A percentile compares a stretch with the other conserved stretches of the same genome.
phyloP scores from a whole-genome alignment of 2,888 invertebrate genomes.

The Villa cingulata region DNA sequence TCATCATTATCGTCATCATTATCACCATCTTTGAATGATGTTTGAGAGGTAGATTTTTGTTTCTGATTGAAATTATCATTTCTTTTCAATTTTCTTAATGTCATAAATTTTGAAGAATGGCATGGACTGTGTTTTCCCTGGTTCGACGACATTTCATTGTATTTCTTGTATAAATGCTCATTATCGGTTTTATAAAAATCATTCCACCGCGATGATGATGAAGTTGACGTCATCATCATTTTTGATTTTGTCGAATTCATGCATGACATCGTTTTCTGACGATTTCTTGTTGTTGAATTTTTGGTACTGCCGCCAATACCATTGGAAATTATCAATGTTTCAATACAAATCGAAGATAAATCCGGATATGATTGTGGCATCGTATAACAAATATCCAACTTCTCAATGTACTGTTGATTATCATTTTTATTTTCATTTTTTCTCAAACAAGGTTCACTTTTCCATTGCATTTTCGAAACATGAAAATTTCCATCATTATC shows the following conservation, averaged over 20 bases:
- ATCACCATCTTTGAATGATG: too few species aligned
- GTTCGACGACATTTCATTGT: too few species aligned
- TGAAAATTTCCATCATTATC: background rate
- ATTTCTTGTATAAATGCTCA: constrained; percentile 14
- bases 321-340: background rate
- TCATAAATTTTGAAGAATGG: constrained; percentile 14
- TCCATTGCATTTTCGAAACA: background rate
- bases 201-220: background rate
- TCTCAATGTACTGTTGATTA: constrained; percentile 1
- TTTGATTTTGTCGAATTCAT: background rate
- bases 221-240: too few species aligned
- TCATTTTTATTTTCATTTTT: too few species aligned
- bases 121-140: constrained; percentile 9
- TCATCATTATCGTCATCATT: too few species aligned
- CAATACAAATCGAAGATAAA: background rate
- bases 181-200: constrained; percentile 29
- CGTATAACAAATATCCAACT: background rate
- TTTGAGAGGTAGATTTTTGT: constrained; percentile 7
- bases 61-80: background rate
- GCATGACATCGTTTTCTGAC: background rate
- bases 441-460: constrained; percentile 11
- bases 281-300: background rate
- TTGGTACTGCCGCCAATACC: background rate
- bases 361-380: background rate
- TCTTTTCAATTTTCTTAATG: constrained; percentile 14